phyloP scores from a whole-genome alignment of 2,797 vertebrate species.

The Dendrocincla fuliginosa region DNA sequence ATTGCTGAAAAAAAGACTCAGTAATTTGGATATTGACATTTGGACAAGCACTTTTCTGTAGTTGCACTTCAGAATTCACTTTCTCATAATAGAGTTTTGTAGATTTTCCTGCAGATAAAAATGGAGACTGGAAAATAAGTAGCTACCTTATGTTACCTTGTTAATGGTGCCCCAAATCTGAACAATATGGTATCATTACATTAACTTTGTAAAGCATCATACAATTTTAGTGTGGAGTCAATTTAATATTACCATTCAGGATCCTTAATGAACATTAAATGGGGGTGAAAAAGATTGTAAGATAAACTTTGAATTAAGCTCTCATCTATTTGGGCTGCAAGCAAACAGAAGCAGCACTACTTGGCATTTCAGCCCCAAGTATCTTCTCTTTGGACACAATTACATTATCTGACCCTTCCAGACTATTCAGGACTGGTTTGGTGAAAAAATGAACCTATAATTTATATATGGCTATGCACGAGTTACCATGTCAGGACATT shows the following conservation, averaged over 20 bases:
- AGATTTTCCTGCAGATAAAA: neutral
- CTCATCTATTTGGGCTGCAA: neutral
- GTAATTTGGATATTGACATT: neutral
- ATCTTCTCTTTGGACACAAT: neutral
- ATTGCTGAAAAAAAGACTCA: neutral
- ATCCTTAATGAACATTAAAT: slow-evolving; percentile 43
- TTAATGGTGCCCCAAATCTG: slow-evolving; percentile 48
- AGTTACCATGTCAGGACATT: neutral
- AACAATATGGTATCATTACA: neutral
- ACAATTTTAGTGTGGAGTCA: slow-evolving; percentile 46
- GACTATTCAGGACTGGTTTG: neutral
- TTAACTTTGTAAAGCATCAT: slow-evolving; percentile 31
- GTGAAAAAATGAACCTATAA: neutral
- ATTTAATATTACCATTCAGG: slow-evolving; percentile 42
- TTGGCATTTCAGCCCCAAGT: neutral
- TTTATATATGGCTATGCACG: neutral
- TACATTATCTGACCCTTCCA: neutral
- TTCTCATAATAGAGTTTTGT: neutral
- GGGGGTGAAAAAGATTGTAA: neutral
- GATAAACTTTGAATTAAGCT: neutral
- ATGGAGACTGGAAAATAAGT: neutral
- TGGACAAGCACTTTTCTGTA: neutral
- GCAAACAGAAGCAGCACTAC: neutral
- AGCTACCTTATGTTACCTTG: neutral
- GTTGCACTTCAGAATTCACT: neutral